Percentiles rank a stretch among this genome's conserved stretches.
Conservation (phyloP, 2,113 vertebrate genomes). For the Diadophis punctatus region DNA sequence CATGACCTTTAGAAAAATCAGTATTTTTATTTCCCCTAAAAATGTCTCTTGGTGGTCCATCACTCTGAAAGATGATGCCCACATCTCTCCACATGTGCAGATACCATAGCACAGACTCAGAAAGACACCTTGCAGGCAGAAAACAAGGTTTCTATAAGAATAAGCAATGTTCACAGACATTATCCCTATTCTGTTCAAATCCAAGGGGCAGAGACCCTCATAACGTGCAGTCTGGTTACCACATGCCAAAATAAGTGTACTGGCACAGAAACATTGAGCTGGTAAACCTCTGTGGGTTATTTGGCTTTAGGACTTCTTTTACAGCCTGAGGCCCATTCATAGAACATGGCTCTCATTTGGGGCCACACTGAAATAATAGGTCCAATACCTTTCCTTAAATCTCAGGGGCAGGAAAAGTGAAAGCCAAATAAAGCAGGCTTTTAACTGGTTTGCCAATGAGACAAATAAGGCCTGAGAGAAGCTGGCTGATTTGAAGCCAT, state of each 20-base stretch:
- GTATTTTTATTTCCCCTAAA: neutral
- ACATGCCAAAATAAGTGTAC: neutral
- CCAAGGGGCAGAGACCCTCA: neutral
- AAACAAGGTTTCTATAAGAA: neutral
- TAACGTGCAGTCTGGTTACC: neutral
- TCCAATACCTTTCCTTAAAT: neutral
- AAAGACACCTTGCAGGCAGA: neutral
- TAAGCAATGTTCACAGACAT: neutral
- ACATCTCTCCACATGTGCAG: neutral
- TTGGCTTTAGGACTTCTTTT: neutral
- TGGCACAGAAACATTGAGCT: neutral
- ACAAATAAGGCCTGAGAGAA: neutral
- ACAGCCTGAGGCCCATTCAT: neutral
- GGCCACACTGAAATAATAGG: neutral
- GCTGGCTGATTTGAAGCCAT: neutral
- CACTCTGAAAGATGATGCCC: neutral
- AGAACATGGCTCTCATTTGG: neutral
- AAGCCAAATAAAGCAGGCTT: neutral
- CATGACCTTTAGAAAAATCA: neutral
- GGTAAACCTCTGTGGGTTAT: neutral
- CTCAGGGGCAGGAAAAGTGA: neutral
- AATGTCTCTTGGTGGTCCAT: neutral
- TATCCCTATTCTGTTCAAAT: neutral
- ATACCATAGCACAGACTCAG: neutral
- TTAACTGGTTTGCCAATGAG: neutral